Base-by-base conservation (phyloP, 92 coral and sea anemone genomes). In the Umimayanthus chanpuru region DNA sequence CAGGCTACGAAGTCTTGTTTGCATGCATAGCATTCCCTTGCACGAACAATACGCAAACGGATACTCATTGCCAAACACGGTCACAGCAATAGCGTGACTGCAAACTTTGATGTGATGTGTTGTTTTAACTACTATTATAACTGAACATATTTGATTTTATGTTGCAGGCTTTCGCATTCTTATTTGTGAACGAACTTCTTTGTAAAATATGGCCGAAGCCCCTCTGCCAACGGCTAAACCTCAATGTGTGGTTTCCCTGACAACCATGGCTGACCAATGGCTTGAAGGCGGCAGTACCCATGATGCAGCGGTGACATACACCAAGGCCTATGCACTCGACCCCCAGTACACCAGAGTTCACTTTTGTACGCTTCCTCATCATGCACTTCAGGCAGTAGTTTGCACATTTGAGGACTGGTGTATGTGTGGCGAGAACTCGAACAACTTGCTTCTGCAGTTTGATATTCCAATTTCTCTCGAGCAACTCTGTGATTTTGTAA, bases 301-400 rank as follows among this genome's bases (percentile, higher is more conserved):
- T 47, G 94, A 94, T 77, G 98, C 98, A 64, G 98, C 90, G 15
- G 86, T 93, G 23, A 89, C 77, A 53, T 90, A 88, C 73, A 95
- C 98, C 49, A 91, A 92, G 67, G 98, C 95, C 76, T 96, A 95
- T 82, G 90, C 93, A 9, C 84, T 96, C 85, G 98, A 96, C 49
- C 95, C 94, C 64, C 84, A 93, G 47, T 93, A 92, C 53, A 94
- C 96, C 43, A 90, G 77, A 75, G 88, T 90, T 85, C 98, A 96
- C 87, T 32, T 86, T 76, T 32, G 73, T 39, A 75, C 92, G 32
- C 90, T 94, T 56, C 79, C 98, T 41, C 91, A 74, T 67, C 82
- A 88, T 6, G 72, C 88, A 25, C 68, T 93, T 20, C 91, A 91
- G 41, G 82, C 92, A 10, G 89, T 94, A 20, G 61, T 94, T 65